Percentiles rank a stretch among this genome's conserved stretches.
Conservation (phyloP, 37 sponge, comb jelly and placozoan species). For the Ianthella basta region DNA sequence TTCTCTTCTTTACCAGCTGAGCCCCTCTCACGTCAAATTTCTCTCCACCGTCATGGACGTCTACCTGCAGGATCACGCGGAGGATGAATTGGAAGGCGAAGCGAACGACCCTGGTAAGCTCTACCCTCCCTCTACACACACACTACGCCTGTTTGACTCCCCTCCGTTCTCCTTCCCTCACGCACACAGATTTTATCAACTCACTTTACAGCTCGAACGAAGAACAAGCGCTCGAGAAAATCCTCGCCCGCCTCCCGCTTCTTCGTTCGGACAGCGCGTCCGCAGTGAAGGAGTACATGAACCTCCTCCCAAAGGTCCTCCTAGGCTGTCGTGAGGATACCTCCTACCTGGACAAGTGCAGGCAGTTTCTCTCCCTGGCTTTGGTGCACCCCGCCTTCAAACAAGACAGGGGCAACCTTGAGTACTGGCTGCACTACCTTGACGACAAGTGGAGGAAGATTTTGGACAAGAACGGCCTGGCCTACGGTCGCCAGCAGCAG, state of each 20-base stretch:
- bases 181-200: slow-evolving; percentile 48
- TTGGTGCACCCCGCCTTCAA: slow-evolving; percentile 94
- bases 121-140: background rate
- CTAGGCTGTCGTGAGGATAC: slow-evolving; percentile 67
- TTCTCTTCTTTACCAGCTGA: slow-evolving; percentile 77
- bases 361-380: slow-evolving; percentile 88
- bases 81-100: slow-evolving; percentile 70
- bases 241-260: slow-evolving; percentile 77
- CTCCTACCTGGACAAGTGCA: slow-evolving; percentile 79
- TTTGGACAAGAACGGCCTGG: slow-evolving; percentile 14
- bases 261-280: slow-evolving; percentile 77
- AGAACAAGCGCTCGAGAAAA: slow-evolving; percentile 61
- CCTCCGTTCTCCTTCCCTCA: background rate
- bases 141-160: background rate
- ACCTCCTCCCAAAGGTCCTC: slow-evolving; percentile 83
- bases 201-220: slow-evolving; percentile 63
- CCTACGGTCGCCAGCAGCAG: background rate
- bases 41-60: slow-evolving; percentile 81
- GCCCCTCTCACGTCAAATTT: slow-evolving; percentile 83
- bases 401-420: slow-evolving; percentile 70
- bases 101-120: slow-evolving; percentile 82
- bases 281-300: slow-evolving; percentile 84
- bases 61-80: slow-evolving; percentile 54
- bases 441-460: slow-evolving; percentile 64
- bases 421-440: slow-evolving; percentile 75